These are phyloP conservation scores for Lytechinus variegatus DNA, from an alignment of 35 echinoderm and acorn worm genomes.

Conservation along the genomic window DNA sequence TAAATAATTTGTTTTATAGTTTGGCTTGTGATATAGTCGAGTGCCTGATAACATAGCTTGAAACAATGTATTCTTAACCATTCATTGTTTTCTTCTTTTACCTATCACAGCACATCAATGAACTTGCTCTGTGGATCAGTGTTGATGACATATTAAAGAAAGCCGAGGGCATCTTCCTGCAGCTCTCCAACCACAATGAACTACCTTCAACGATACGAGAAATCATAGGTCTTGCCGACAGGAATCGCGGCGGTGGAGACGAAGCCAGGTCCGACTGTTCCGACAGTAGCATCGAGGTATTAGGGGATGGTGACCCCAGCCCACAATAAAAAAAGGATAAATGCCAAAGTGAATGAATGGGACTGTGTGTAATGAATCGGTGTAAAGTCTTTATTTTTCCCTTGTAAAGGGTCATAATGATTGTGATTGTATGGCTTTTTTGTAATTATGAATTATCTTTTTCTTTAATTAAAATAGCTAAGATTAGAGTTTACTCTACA, in stretches of 20 bases:
- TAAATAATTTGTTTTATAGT: no score
- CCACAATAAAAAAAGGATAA: neutral
- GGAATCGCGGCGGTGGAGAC: conserved; percentile 46
- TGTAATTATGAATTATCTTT: no score
- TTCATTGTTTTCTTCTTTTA: neutral
- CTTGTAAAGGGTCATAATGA: neutral
- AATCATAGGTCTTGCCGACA: conserved; percentile 56
- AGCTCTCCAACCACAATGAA: conserved; percentile 65
- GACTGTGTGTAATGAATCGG: neutral
- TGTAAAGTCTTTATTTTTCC: neutral
- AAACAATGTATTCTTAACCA: neutral
- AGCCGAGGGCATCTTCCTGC: conserved; percentile 90
- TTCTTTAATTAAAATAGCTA: no score
- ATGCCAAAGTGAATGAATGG: neutral
- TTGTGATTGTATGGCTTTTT: no score
- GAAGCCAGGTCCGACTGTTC: conserved; percentile 57
- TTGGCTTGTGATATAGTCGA: no score
- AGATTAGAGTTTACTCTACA: no score
- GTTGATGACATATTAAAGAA: conserved; percentile 75
- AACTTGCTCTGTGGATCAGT: conserved; percentile 75
- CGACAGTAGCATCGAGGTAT: conserved; percentile 90
- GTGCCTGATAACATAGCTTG: no score
- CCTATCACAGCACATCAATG: conserved; percentile 87
- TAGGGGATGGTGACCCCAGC: conserved; percentile 64
- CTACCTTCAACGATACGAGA: conserved; percentile 75